A percentile compares a stretch with the other conserved stretches of the same genome.
Conservation (phyloP, 2,888 invertebrate genomes). For the Lepas anatifera region DNA sequence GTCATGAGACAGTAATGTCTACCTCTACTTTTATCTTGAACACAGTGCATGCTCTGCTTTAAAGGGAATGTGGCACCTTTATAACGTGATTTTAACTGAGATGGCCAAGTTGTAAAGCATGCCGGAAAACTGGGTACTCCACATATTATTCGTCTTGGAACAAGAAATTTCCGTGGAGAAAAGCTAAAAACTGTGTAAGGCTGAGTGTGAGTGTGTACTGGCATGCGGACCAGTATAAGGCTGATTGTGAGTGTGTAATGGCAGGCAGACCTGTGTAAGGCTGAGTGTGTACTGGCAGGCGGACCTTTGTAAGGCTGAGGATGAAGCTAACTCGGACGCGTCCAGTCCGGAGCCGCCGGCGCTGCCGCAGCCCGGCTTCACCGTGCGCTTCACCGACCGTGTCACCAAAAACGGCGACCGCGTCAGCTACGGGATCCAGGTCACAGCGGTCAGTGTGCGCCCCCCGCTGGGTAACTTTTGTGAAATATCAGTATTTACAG, state of each 20-base stretch:
- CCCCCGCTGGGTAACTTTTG: too few relatives aligned
- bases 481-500: too few relatives aligned
- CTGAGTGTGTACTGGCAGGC: neutral
- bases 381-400: slow-evolving; percentile 27
- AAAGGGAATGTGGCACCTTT: too few relatives aligned
- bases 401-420: slow-evolving; percentile 30
- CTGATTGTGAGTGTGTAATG: neutral
- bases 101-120: too few relatives aligned
- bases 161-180: too few relatives aligned
- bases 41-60: too few relatives aligned
- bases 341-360: slow-evolving; percentile 21
- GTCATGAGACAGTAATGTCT: neutral
- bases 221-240: neutral
- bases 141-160: too few relatives aligned
- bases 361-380: slow-evolving; percentile 24
- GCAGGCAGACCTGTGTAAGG: too few relatives aligned
- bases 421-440: slow-evolving; percentile 28
- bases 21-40: too few relatives aligned
- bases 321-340: slow-evolving; percentile 14
- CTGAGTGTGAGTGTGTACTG: neutral
- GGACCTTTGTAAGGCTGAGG: neutral
- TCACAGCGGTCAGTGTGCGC: slow-evolving; percentile 27
- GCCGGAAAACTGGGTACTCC: too few relatives aligned
- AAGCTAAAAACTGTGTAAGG: too few relatives aligned
- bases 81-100: too few relatives aligned